phyloP scores from a whole-genome alignment of 2,113 vertebrate genomes.

The Cyanoliseus patagonus region DNA sequence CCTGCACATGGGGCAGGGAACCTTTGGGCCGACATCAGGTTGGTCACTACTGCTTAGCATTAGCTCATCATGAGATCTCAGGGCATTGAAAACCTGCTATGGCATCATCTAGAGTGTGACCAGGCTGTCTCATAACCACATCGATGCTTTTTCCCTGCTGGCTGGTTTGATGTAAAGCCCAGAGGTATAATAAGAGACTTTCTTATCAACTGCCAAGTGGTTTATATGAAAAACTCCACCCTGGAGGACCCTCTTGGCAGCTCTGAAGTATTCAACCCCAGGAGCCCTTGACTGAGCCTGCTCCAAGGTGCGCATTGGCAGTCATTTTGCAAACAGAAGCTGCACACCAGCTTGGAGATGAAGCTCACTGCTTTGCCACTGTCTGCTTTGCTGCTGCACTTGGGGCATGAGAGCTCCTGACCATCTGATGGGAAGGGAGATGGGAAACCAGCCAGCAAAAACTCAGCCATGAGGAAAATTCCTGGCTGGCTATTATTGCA shows the following conservation, averaged over 20 bases:
- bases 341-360: not conserved
- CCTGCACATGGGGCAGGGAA: not conserved
- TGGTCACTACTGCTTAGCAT: not conserved
- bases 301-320: not conserved
- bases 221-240: not conserved
- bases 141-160: fast-evolving
- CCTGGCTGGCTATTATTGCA: not conserved
- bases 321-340: not conserved
- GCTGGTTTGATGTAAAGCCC: not conserved
- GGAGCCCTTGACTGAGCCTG: not conserved
- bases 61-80: not conserved
- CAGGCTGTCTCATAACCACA: not conserved
- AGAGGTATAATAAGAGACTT: not conserved
- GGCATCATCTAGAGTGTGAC: not conserved
- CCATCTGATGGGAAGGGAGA: not conserved
- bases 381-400: not conserved
- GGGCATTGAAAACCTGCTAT: not conserved
- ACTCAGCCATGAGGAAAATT: not conserved
- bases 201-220: not conserved
- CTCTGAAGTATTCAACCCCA: not conserved
- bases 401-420: not conserved
- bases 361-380: not conserved
- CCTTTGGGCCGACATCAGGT: no score
- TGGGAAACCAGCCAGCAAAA: not conserved
- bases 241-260: not conserved